Evolutionary conservation across 1,140 invertebrate species (phyloP).

Genomic region (Cardiocondyla obscurior): DNA sequence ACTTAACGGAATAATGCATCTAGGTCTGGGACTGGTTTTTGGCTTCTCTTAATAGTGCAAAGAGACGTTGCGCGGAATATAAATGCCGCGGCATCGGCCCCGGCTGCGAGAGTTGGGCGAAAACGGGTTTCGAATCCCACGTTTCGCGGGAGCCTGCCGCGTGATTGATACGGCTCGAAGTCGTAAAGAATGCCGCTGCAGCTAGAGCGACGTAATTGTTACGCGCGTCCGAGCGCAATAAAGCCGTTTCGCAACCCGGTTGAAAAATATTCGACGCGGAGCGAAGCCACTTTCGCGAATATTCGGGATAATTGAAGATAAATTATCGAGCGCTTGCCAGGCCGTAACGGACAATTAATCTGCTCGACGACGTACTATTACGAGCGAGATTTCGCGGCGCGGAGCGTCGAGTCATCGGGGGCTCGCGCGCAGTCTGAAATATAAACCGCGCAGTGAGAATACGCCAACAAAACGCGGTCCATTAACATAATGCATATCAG

Average conservation of each 20-base stretch:
- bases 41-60: conserved; percentile 69
- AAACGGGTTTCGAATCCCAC: conserved; percentile 60
- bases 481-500: conserved; percentile 59
- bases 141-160: background rate
- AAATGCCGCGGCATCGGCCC: conserved; percentile 26
- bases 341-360: conserved; percentile 30
- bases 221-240: background rate
- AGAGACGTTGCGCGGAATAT: conserved; percentile 58
- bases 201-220: conserved; percentile 8
- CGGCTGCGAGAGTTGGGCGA: background rate
- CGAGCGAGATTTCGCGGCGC: conserved; percentile 3
- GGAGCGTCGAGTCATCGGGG: background rate
- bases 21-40: conserved; percentile 69
- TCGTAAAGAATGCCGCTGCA: background rate
- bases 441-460: conserved; percentile 11
- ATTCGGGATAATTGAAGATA: conserved; percentile 31
- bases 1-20: conserved; percentile 79
- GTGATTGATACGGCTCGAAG: conserved; percentile 28
- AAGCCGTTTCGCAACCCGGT: background rate
- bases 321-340: conserved; percentile 2
- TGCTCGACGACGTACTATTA: conserved; percentile 12
- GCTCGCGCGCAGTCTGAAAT: background rate
- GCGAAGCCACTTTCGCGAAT: conserved; percentile 9
- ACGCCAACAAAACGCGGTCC: conserved; percentile 35
- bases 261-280: conserved; percentile 21